These are phyloP conservation scores for Strigops habroptila DNA, from an alignment of 2,113 vertebrate species.

Conservation along the genomic window DNA sequence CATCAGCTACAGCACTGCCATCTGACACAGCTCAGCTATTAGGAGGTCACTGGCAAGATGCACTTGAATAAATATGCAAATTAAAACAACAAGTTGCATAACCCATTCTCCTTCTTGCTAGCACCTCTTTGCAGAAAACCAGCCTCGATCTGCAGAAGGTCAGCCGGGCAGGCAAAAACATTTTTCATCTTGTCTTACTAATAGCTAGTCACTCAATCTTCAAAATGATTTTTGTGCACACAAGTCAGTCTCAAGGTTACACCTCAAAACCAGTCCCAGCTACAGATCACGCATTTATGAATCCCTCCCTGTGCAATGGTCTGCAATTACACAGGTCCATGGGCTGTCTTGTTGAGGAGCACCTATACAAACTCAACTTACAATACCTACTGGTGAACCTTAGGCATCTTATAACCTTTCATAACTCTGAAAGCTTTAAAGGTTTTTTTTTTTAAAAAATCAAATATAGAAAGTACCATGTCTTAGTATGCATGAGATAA, in stretches of 20 bases:
- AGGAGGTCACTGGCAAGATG: constrained; percentile 4
- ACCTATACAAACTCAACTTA: neutral
- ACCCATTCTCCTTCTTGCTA: neutral
- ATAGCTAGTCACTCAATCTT: neutral
- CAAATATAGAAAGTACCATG: neutral
- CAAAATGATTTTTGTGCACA: neutral
- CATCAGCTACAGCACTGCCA: neutral
- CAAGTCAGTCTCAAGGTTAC: neutral
- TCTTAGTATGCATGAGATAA: neutral
- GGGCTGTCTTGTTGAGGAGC: neutral
- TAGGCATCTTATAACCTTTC: neutral
- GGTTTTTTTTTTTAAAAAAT: neutral
- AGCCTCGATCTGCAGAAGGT: neutral
- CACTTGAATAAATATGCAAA: constrained; percentile 17
- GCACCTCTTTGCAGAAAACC: neutral
- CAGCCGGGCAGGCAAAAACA: neutral
- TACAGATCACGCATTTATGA: neutral
- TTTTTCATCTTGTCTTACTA: constrained; percentile 33
- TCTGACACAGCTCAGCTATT: neutral
- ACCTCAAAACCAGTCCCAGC: neutral
- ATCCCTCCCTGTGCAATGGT: neutral
- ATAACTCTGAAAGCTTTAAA: neutral
- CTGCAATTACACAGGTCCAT: neutral
- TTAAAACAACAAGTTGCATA: constrained; percentile 11
- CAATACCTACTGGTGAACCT: neutral